Evolutionary conservation across 2,797 vertebrate species (phyloP).

Genomic region (Mormyrops attenuatus): DNA sequence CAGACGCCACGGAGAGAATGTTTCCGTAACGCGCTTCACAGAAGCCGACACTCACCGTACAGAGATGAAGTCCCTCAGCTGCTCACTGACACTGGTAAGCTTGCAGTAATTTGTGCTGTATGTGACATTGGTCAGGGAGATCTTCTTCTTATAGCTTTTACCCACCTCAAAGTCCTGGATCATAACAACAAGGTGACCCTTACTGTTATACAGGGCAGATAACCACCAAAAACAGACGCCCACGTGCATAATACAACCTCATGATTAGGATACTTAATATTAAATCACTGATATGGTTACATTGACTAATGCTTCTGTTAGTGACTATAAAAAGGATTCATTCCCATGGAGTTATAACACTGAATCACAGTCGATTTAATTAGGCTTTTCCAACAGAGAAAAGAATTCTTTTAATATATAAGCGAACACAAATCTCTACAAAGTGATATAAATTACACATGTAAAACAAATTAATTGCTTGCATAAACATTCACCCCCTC

Average conservation of each 20-base stretch:
- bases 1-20: not conserved
- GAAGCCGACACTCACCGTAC: constrained; percentile 60
- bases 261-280: not conserved
- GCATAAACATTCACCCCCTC: not conserved
- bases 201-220: not conserved
- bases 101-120: constrained; percentile 71
- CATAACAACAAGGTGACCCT: not conserved
- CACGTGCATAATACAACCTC: not conserved
- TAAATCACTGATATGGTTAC: not conserved
- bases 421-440: not conserved
- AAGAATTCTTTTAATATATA: not conserved
- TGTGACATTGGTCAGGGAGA: constrained; percentile 73
- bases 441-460: not conserved
- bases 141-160: constrained; percentile 77
- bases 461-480: not conserved
- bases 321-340: not conserved
- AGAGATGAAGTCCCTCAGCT: constrained; percentile 67
- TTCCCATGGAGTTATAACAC: not conserved
- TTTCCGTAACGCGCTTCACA: not conserved
- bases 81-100: constrained; percentile 64
- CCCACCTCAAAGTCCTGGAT: constrained; percentile 85
- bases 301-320: not conserved
- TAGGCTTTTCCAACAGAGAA: not conserved
- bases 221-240: not conserved
- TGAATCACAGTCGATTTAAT: not conserved